phyloP scores from a whole-genome alignment of 2,888 invertebrate species.

The Parapristionchus giblindavisi region DNA sequence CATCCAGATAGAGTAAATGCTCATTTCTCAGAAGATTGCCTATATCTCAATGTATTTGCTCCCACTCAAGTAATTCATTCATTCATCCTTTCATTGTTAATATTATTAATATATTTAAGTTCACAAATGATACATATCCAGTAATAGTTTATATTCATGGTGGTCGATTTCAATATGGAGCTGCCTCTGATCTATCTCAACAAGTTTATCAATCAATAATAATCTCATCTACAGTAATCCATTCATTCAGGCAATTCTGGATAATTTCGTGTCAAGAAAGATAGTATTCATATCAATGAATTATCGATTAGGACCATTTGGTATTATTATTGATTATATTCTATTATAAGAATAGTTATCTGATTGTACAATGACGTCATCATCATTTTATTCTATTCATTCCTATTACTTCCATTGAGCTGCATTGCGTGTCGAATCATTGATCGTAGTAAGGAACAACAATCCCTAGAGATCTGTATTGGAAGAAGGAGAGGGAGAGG shows the following conservation, averaged over 20 bases:
- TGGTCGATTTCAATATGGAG: conserved; percentile 86
- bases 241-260: conserved; percentile 58
- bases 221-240: neutral
- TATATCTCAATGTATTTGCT: conserved; percentile 90
- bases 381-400: too few species aligned
- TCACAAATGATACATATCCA: conserved; percentile 76
- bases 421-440: neutral
- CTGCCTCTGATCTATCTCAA: conserved; percentile 57
- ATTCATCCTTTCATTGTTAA: neutral
- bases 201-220: conserved; percentile 23
- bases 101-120: conserved; percentile 47
- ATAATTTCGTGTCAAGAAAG: conserved; percentile 76
- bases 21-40: conserved; percentile 81
- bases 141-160: conserved; percentile 96
- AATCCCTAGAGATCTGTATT: neutral
- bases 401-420: too few species aligned
- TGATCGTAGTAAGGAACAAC: conserved; percentile 37
- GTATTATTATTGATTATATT: conserved; percentile 71
- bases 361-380: too few species aligned
- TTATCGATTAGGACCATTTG: conserved; percentile 89
- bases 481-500: conserved; percentile 21
- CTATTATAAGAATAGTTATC: too few species aligned
- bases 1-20: conserved; percentile 53
- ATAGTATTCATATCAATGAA: conserved; percentile 93
- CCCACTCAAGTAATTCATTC: conserved; percentile 75